Percentiles rank a stretch among this genome's conserved stretches.
phyloP scores from a whole-genome alignment of 2,888 invertebrate genomes.

The Torymus aiolomorphi region DNA sequence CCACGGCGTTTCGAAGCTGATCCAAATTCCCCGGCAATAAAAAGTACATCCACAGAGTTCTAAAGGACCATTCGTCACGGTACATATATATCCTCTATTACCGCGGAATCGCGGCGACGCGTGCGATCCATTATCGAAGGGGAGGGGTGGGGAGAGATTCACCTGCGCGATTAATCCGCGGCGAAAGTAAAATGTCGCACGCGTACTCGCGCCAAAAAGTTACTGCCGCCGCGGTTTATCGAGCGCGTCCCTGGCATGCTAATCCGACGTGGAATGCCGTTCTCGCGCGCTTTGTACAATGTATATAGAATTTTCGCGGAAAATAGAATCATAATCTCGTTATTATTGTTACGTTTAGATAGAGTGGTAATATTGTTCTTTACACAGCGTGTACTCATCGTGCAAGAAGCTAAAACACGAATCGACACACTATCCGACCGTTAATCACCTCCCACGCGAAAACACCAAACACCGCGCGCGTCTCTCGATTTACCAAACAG shows the following conservation, averaged over 20 bases:
- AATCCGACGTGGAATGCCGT: neutral
- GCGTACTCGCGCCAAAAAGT: neutral
- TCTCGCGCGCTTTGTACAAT: neutral
- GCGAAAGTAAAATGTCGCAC: neutral
- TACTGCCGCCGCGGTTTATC: neutral
- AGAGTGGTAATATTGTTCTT: no score
- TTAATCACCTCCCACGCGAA: no score
- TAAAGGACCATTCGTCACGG: constrained; percentile 14
- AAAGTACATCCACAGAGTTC: constrained; percentile 2
- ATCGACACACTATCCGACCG: no score
- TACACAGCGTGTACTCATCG: no score
- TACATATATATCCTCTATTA: constrained; percentile 14
- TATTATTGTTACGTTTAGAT: no score
- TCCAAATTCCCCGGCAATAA: neutral
- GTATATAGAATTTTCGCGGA: constrained; percentile 10
- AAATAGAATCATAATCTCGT: no score
- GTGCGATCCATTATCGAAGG: constrained; percentile 1
- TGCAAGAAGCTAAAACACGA: no score
- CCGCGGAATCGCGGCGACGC: neutral
- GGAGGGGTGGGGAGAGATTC: neutral
- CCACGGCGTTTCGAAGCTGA: no score
- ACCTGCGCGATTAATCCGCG: neutral
- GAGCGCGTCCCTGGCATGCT: constrained; percentile 1
- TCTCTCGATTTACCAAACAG: no score
- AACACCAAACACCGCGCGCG: no score